Conservation (phyloP, 2,797 vertebrate species). For the Mormyrops boulengeri region DNA sequence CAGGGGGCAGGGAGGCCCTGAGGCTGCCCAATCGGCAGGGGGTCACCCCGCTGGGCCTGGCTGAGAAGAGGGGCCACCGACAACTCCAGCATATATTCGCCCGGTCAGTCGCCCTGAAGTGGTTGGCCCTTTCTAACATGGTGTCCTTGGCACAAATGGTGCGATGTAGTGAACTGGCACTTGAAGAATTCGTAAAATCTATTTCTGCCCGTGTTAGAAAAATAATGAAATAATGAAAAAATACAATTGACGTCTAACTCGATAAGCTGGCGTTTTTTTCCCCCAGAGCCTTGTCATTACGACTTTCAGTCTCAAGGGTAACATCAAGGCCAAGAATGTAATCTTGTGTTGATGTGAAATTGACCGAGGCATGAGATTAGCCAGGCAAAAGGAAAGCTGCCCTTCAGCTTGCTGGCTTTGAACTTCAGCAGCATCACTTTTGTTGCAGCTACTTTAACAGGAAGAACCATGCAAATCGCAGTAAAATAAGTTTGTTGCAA, state of each 20-base stretch:
- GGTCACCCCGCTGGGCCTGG: slow-evolving; percentile 72
- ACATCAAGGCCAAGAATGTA: slow-evolving; percentile 28
- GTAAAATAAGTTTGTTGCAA: not conserved
- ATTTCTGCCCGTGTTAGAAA: not conserved
- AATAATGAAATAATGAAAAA: too few species aligned
- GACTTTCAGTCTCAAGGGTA: slow-evolving; percentile 27
- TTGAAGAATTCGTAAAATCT: not conserved
- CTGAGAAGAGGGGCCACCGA: slow-evolving; percentile 69
- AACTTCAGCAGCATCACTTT: not conserved
- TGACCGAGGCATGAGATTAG: slow-evolving; percentile 27
- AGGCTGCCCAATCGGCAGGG: slow-evolving; percentile 78
- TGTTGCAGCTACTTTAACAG: slow-evolving; percentile 39
- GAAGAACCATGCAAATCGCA: not conserved
- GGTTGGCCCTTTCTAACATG: not conserved
- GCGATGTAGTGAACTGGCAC: not conserved
- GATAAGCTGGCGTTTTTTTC: not conserved
- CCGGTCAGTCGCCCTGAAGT: slow-evolving; percentile 58
- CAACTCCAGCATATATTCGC: slow-evolving; percentile 69
- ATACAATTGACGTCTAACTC: not conserved
- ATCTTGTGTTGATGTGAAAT: slow-evolving; percentile 31
- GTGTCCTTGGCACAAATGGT: not conserved
- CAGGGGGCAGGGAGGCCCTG: slow-evolving; percentile 76
- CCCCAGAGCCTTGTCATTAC: slow-evolving; percentile 25
- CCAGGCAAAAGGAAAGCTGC: not conserved
- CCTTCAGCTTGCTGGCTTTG: not conserved